Evolutionary conservation across 30 jellyfish, hydroid and myxozoan species (phyloP).

Genomic region (Hydractinia symbiolongicarpus): DNA sequence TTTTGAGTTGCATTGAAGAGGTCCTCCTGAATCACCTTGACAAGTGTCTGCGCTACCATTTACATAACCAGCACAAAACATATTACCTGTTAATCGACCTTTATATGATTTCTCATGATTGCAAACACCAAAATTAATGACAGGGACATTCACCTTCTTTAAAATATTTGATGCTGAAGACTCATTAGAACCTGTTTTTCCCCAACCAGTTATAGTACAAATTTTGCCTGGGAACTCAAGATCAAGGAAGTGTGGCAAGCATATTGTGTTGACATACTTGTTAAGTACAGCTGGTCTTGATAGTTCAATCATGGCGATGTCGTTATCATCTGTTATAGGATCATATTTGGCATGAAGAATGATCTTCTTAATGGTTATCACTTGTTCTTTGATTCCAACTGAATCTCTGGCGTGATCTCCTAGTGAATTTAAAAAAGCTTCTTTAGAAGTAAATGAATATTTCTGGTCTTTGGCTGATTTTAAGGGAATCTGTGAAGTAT

Average conservation of each 20-base stretch:
- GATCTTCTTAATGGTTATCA: constrained; percentile 35
- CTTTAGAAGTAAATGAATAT: too few species aligned
- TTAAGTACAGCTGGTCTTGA: constrained; percentile 51
- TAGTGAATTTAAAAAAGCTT: neutral
- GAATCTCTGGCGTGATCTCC: constrained; percentile 17
- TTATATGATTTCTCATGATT: constrained; percentile 57
- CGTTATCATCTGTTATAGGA: constrained; percentile 64
- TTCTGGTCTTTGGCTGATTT: too few species aligned
- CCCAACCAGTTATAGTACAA: constrained; percentile 92
- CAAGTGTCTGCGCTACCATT: constrained; percentile 43
- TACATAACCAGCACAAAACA: constrained; percentile 88
- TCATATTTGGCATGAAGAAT: constrained; percentile 53
- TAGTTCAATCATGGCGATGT: constrained; percentile 64
- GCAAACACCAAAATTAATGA: constrained; percentile 46
- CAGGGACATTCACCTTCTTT: constrained; percentile 76
- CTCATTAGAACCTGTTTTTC: constrained; percentile 54
- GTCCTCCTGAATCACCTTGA: constrained; percentile 92
- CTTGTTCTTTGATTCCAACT: constrained; percentile 38
- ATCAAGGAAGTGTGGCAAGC: constrained; percentile 59
- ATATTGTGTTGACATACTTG: constrained; percentile 64
- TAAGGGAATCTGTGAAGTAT: too few species aligned
- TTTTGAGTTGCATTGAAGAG: constrained; percentile 60
- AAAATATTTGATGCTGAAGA: constrained; percentile 48
- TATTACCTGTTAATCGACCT: constrained; percentile 52
- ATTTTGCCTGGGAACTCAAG: constrained; percentile 50